Base-by-base conservation (phyloP, 1,140 invertebrate species). In the Xylocopa sonorina region DNA sequence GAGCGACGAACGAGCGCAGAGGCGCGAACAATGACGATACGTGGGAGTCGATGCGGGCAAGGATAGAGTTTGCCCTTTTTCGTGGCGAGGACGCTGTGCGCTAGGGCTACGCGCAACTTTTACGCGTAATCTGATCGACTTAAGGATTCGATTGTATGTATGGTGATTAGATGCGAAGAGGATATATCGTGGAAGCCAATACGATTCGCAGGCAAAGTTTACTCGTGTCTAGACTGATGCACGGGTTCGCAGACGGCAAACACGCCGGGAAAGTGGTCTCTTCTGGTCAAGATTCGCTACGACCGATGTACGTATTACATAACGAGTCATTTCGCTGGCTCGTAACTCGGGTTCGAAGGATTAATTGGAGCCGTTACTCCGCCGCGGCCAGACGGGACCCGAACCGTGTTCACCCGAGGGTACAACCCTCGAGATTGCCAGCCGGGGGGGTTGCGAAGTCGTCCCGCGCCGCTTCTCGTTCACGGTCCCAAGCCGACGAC, bases 291-390 rank as follows among this genome's bases (percentile, higher is more conserved):
- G 32, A 5, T 58, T 3, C 75, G 69, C 32, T 29, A 41, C 50
- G 21, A 27, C 12, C 48, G 9, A 51, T 34, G 58, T 51, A 48
- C 79, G 81, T 85, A 89, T 89, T 89, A 88, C 87, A 89, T 86
- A 87, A 88, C 84, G 82, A 87, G 75, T 87, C 85, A 81, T 88
- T 87, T 85, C 84, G 77, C 41, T 83, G 77, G 83, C 68, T 88
- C 88, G 88, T 89, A 89, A 89, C 87, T 86, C 78, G 85, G 83
- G 83, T 89, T 88, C 83, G 84, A 84, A 88, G 82, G 87, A 89
- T 89, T 89, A 88, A 89, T 89, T 85, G 84, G 73, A 68, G 81
- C 79, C 86, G 88, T 88, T 87, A 89, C 87, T 87, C 87, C 81
- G 83, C 86, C 87, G 85, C 67, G 76, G 66, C 87, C 85, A 88